These are phyloP conservation scores for Ormyrus nitidulus DNA, from an alignment of 2,888 invertebrate genomes.

Conservation along the genomic window DNA sequence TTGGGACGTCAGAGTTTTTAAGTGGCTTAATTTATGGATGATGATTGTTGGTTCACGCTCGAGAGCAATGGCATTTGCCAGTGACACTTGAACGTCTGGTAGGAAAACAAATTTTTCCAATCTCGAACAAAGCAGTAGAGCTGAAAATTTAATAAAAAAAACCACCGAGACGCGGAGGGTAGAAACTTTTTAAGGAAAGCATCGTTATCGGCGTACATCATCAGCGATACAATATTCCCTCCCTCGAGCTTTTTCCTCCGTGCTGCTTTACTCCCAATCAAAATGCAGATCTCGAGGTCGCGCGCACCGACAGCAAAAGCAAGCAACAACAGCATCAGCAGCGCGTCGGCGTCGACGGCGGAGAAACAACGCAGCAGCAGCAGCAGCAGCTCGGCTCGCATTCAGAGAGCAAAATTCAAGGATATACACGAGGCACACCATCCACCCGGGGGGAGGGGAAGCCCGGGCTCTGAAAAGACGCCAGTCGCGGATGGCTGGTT, in stretches of 20 bases:
- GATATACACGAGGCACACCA: slow-evolving; percentile 21
- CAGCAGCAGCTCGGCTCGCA: slow-evolving; percentile 1
- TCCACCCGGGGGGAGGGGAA: neutral
- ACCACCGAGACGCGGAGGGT: neutral
- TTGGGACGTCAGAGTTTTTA: neutral
- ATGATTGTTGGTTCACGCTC: neutral
- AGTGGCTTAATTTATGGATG: slow-evolving; percentile 23
- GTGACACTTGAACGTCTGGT: neutral
- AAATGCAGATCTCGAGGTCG: slow-evolving; percentile 55
- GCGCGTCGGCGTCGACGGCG: neutral
- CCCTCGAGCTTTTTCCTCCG: slow-evolving; percentile 12
- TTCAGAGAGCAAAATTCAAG: slow-evolving; percentile 46
- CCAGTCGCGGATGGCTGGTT: slow-evolving; percentile 26
- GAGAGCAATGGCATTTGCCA: neutral
- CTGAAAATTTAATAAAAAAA: too few species aligned
- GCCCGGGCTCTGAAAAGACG: slow-evolving; percentile 28
- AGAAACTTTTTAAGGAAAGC: slow-evolving; percentile 36
- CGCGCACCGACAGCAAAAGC: neutral
- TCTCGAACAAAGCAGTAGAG: too few species aligned
- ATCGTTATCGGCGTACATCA: slow-evolving; percentile 53
- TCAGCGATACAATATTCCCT: slow-evolving; percentile 50
- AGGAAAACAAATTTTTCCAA: neutral
- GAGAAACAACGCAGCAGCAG: neutral
- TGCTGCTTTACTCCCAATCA: slow-evolving; percentile 41
- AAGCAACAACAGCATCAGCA: slow-evolving; percentile 3